Base-by-base conservation (phyloP, 2,113 vertebrate species). In the Anser brachyrhynchus region DNA sequence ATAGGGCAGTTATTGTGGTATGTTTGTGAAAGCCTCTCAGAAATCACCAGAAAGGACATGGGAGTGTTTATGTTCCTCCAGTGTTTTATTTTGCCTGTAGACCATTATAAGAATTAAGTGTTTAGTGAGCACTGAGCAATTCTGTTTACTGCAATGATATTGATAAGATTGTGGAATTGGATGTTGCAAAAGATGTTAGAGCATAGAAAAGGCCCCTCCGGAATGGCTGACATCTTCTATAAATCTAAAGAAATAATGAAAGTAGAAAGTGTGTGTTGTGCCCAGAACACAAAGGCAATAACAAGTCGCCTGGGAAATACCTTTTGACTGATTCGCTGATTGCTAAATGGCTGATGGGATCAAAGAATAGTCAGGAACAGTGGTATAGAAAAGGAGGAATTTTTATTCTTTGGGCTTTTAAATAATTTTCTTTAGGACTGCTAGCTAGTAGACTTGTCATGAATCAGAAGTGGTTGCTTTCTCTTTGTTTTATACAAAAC, bases 181-280 rank as follows among this genome's bases (percentile, higher is more conserved):
- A 26, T 80, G 31, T 67, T 72, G 58, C 10, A 58, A n/a, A 84
- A 51, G 43, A 49, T 35, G 77, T 14, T 59, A 61, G 13, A 35
- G 16, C 22, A n/a, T 51, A 57, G 41, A 66, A 89, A 66, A 92
- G 57, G 44, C 26, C 77, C 35, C 80, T 75, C 49, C 0, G 29
- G 89, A 95, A 66, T 79, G 44, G 35, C 67, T 94, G 87, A 84
- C 21, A 71, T 37, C 61, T 54, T 58, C 51, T 89, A 44, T 79
- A 91, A 93, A 91, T 92, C 78, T 73, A 41, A 95, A 79, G 74
- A 85, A 95, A 93, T 79, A 92, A 92, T 80, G 77, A 77, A 93
- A 70, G 29, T 22, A 73, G 81, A 66, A 89, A 66, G 83, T 44
- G 4, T n/a, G 9, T 70, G 69, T 69, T 85, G 67, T 81, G 54